Evolutionary conservation across 2,888 invertebrate genomes (phyloP).

Genomic region (Idaea biselata): DNA sequence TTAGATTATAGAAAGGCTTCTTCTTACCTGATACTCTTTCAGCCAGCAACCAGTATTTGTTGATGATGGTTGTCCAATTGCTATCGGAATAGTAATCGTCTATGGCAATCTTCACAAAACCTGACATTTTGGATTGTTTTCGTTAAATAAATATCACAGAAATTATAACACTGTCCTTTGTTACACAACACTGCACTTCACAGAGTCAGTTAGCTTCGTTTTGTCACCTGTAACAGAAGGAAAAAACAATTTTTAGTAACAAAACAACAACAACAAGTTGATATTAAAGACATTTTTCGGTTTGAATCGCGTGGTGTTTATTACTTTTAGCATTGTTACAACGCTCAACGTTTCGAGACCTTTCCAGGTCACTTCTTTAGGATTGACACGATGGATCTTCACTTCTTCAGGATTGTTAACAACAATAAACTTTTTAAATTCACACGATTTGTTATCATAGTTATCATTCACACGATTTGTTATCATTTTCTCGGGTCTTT

Average conservation of each 20-base stretch:
- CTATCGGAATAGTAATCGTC: slow-evolving; percentile 83
- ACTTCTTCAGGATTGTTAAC: too few relatives aligned
- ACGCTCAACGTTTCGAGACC: too few relatives aligned
- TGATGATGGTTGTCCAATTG: slow-evolving; percentile 83
- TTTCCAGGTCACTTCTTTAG: too few relatives aligned
- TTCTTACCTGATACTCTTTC: slow-evolving; percentile 86
- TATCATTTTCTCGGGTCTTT: too few relatives aligned
- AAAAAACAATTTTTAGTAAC: slow-evolving; percentile 16
- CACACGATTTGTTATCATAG: too few relatives aligned
- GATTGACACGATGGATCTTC: too few relatives aligned
- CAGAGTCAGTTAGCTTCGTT: slow-evolving; percentile 47
- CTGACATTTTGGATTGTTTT: slow-evolving; percentile 73
- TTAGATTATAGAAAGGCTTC: not conserved
- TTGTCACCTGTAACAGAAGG: slow-evolving; percentile 67
- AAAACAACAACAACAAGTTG: slow-evolving; percentile 12
- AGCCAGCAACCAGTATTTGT: slow-evolving; percentile 86
- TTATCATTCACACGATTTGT: too few relatives aligned
- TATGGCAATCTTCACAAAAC: slow-evolving; percentile 84
- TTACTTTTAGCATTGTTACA: too few relatives aligned
- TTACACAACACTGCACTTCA: slow-evolving; percentile 54
- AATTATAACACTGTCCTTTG: slow-evolving; percentile 35
- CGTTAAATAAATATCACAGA: slow-evolving; percentile 24
- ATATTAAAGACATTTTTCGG: too few relatives aligned
- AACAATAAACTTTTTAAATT: too few relatives aligned
- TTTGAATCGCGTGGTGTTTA: too few relatives aligned